Conservation (phyloP, 2,113 vertebrate genomes). For the Corythornis madagascariensis region DNA sequence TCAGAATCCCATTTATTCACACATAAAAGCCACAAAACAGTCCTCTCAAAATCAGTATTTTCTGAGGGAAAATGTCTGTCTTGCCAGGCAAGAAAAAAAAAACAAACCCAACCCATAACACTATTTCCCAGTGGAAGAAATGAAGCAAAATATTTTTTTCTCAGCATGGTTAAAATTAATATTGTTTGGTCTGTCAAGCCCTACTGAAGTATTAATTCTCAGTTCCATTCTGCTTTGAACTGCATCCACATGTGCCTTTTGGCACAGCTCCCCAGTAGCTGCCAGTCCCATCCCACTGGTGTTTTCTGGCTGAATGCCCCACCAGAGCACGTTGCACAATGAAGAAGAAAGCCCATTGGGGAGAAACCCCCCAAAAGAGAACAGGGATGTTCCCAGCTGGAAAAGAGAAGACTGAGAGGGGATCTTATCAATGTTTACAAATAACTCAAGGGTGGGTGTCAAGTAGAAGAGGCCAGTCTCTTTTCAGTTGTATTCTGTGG, state of each 20-base stretch:
- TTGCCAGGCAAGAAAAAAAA: background rate
- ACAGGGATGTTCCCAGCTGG: background rate
- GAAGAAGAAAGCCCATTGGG: background rate
- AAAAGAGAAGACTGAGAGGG: no score
- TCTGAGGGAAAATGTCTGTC: background rate
- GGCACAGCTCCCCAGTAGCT: background rate
- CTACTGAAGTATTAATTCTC: background rate
- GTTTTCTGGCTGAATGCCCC: background rate
- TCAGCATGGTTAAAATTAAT: background rate
- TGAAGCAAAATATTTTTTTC: background rate
- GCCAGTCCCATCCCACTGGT: background rate
- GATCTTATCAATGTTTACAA: no score
- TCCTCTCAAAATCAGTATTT: background rate
- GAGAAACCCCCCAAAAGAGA: background rate
- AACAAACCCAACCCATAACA: background rate
- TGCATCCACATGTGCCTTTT: background rate
- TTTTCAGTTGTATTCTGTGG: no score
- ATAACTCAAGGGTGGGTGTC: no score
- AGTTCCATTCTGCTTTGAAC: background rate
- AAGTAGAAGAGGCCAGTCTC: no score
- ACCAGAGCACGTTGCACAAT: background rate
- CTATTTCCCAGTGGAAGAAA: background rate
- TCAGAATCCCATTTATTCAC: background rate
- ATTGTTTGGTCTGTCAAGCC: background rate
- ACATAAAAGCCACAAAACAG: rapidly evolving